phyloP scores from a whole-genome alignment of 2,888 invertebrate species.

The Galerucella calmariensis region DNA sequence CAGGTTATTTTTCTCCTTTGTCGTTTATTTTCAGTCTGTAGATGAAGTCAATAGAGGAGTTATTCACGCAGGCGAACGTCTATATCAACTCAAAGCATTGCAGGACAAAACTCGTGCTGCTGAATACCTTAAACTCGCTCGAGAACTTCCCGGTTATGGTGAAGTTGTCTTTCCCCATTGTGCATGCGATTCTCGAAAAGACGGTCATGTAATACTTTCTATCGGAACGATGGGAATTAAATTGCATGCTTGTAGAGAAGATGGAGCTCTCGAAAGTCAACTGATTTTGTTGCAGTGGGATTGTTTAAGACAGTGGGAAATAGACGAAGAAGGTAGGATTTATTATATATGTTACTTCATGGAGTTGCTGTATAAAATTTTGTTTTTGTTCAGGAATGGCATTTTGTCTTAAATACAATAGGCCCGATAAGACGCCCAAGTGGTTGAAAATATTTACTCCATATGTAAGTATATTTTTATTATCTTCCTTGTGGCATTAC shows the following conservation, averaged over 20 bases:
- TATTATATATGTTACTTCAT: too few species aligned
- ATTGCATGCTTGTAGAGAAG: slow-evolving; percentile 86
- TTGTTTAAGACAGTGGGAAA: slow-evolving; percentile 84
- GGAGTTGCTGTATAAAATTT: too few species aligned
- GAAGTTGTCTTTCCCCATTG: slow-evolving; percentile 95
- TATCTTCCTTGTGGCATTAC: too few species aligned
- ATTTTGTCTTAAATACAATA: slow-evolving; percentile 87
- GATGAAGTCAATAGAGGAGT: slow-evolving; percentile 96
- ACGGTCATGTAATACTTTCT: slow-evolving; percentile 77
- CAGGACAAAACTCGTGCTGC: slow-evolving; percentile 89
- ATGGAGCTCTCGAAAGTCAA: slow-evolving; percentile 79
- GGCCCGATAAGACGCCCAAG: slow-evolving; percentile 82
- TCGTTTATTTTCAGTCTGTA: slow-evolving; percentile 73
- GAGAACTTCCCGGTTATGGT: slow-evolving; percentile 91
- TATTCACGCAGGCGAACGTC: slow-evolving; percentile 87
- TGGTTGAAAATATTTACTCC: slow-evolving; percentile 90
- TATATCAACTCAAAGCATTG: slow-evolving; percentile 95
- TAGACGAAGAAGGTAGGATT: slow-evolving; percentile 81
- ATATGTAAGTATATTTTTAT: slow-evolving; percentile 77
- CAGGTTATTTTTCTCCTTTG: background rate
- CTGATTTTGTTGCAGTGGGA: slow-evolving; percentile 88
- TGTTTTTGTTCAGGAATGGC: slow-evolving; percentile 73
- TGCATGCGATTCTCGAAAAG: slow-evolving; percentile 89
- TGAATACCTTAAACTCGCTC: slow-evolving; percentile 87
- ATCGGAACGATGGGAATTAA: slow-evolving; percentile 75